These are phyloP conservation scores for Volucella inanis DNA, from an alignment of 2,888 invertebrate genomes.

Conservation along the genomic window DNA sequence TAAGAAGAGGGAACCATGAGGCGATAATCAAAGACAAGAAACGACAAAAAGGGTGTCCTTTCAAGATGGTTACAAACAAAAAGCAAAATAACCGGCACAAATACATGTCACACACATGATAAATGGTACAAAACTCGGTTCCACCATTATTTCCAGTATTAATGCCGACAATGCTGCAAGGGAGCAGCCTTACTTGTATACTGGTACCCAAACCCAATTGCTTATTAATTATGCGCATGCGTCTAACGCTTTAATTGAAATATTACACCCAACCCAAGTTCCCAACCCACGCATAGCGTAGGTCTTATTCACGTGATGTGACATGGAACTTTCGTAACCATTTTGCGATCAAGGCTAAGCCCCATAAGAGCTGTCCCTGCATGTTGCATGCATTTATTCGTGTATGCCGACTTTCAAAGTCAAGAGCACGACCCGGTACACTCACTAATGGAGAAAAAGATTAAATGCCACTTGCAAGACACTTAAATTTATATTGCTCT, in stretches of 20 bases:
- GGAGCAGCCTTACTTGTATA: slow-evolving; percentile 20
- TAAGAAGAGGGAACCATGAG: not conserved
- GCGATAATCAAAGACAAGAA: not conserved
- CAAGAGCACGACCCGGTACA: slow-evolving; percentile 63
- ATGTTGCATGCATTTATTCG: slow-evolving; percentile 46
- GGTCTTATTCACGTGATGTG: slow-evolving; percentile 36
- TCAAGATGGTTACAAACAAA: too few relatives aligned
- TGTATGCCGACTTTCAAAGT: slow-evolving; percentile 58
- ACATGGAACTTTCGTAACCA: slow-evolving; percentile 60
- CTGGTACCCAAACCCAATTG: slow-evolving; percentile 39
- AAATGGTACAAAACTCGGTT: slow-evolving; percentile 60
- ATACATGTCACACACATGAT: slow-evolving; percentile 67
- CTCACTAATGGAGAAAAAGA: slow-evolving; percentile 22
- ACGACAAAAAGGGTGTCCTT: slow-evolving; percentile 16
- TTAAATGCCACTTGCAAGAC: slow-evolving; percentile 33
- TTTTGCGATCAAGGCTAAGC: slow-evolving; percentile 50
- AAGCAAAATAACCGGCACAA: slow-evolving; percentile 37
- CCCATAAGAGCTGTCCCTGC: slow-evolving; percentile 44
- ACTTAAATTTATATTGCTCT: too few relatives aligned
- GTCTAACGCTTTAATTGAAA: slow-evolving; percentile 73
- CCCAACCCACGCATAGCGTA: slow-evolving; percentile 49
- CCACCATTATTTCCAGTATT: slow-evolving; percentile 30
- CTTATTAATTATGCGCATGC: slow-evolving; percentile 74
- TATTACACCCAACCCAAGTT: slow-evolving; percentile 56
- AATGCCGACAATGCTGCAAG: slow-evolving; percentile 45